Percentiles rank a stretch among this genome's conserved stretches.
phyloP scores from a whole-genome alignment of 2,888 invertebrate species.

The Hyposoter didymator region DNA sequence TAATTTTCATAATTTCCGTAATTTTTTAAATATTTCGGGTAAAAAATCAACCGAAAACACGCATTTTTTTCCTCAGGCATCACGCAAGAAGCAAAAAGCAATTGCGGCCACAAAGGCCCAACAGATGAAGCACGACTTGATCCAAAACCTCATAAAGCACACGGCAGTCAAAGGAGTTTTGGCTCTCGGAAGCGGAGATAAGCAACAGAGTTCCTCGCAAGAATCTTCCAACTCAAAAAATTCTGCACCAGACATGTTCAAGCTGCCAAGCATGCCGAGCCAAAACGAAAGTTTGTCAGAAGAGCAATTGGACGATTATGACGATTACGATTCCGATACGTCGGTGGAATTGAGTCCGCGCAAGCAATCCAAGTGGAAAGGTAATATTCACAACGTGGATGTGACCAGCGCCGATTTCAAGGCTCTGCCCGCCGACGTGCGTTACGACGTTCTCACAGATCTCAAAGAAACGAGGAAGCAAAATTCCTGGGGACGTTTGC shows the following conservation, averaged over 20 bases:
- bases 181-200: slow-evolving; percentile 84
- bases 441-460: slow-evolving; percentile 96
- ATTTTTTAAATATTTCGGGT: neutral
- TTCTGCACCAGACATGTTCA: slow-evolving; percentile 86
- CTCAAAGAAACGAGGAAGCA: slow-evolving; percentile 96
- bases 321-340: slow-evolving; percentile 85
- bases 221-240: slow-evolving; percentile 54
- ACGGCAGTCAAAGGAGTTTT: slow-evolving; percentile 90
- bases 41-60: too few relatives aligned
- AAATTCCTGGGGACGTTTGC: slow-evolving; percentile 94
- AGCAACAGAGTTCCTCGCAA: slow-evolving; percentile 63
- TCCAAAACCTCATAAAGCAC: slow-evolving; percentile 92
- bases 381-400: slow-evolving; percentile 91
- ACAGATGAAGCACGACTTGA: slow-evolving; percentile 90
- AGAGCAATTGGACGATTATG: slow-evolving; percentile 82
- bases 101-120: slow-evolving; percentile 84
- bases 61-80: slow-evolving; percentile 86
- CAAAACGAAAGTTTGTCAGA: slow-evolving; percentile 83
- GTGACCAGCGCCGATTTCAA: slow-evolving; percentile 92
- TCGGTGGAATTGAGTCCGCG: slow-evolving; percentile 82
- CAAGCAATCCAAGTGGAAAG: slow-evolving; percentile 83
- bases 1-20: slow-evolving; percentile 84
- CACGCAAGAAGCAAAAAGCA: slow-evolving; percentile 90
- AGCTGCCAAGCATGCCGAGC: slow-evolving; percentile 85
- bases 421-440: slow-evolving; percentile 93